Evolutionary conservation across 1,140 invertebrate species (phyloP), one percentile per base, ranked within the genome.

Genomic region (Trypoxylus dichotomus): DNA sequence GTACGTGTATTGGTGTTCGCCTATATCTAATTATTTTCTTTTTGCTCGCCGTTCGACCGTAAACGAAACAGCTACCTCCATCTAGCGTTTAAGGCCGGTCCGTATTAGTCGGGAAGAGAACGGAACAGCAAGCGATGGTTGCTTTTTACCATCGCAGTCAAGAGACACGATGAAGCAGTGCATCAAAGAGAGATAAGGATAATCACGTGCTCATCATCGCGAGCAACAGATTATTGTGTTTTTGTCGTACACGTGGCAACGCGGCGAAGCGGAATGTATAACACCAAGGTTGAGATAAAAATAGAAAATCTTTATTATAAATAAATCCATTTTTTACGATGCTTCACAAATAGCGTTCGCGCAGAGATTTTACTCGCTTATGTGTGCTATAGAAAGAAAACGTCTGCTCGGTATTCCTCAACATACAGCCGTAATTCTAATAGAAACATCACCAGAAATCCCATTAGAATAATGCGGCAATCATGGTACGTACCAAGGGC

Each of bases 301-400:
- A 85, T 85, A 85, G 84, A 83, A 83, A 84, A 84, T 84, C 83
- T 84, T 84, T 84, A 85, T 85, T 85, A 85, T 85, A 85, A 85
- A 85, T 85, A 85, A 85, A 85, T 82, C 82, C 78, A 80, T 82
- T 84, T 85, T 83, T 83, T 84, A 80, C 75, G 77, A 81, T 80
- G 75, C 78, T 81, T 81, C 82, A 82, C 77, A 84, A 83, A 84
- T 83, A 83, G 75, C 75, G 73, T 54, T 76, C 47, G 27, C 19
- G 47, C 19, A 54, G 47, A 19, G 32, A 2, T 37, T 37, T 8
- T 2, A 37, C 5, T 37, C 32, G 32, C n/a, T n/a, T n/a, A n/a
- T n/a, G n/a, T n/a, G n/a, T n/a, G 32, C 10, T 37, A 37, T 37
- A 58, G 15, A 13, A 11, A 58, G 47, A 58, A 58, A 13, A 5